Conservation (phyloP, 2,113 vertebrate species). For the Limnothrissa miodon region DNA sequence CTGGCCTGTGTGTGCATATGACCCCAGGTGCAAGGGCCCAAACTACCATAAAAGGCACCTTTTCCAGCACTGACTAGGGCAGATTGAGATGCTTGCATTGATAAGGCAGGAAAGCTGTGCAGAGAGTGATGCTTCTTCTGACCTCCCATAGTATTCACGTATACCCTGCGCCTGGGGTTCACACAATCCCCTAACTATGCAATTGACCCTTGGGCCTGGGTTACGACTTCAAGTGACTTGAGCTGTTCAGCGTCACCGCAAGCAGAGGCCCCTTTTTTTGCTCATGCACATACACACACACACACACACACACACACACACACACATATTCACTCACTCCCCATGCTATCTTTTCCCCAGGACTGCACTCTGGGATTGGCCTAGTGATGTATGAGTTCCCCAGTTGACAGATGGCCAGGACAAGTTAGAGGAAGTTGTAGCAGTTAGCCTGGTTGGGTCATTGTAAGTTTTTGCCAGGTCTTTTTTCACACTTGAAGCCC, state of each 20-base stretch:
- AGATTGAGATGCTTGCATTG: background rate
- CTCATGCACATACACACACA: background rate
- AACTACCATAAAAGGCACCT: background rate
- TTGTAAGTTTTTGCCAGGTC: too few species aligned
- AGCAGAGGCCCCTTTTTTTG: background rate
- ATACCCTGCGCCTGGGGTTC: background rate
- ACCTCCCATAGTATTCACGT: background rate
- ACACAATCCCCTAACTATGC: background rate
- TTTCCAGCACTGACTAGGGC: background rate
- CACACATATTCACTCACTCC: too few species aligned
- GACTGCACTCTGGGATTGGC: too few species aligned
- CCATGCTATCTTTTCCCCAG: too few species aligned
- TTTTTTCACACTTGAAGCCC: too few species aligned
- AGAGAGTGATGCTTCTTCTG: background rate
- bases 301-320: background rate
- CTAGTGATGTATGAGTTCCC: background rate
- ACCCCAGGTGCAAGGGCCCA: background rate
- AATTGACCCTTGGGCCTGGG: background rate
- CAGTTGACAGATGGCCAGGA: background rate
- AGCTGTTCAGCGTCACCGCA: background rate
- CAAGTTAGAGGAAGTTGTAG: background rate
- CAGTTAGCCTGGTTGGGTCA: background rate
- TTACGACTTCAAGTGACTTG: slow-evolving; percentile 14
- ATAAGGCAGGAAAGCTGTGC: background rate
- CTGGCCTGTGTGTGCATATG: background rate